A percentile compares a stretch with the other conserved stretches of the same genome.
phyloP scores from a whole-genome alignment of 2,113 vertebrate genomes.

The Columba livia region DNA sequence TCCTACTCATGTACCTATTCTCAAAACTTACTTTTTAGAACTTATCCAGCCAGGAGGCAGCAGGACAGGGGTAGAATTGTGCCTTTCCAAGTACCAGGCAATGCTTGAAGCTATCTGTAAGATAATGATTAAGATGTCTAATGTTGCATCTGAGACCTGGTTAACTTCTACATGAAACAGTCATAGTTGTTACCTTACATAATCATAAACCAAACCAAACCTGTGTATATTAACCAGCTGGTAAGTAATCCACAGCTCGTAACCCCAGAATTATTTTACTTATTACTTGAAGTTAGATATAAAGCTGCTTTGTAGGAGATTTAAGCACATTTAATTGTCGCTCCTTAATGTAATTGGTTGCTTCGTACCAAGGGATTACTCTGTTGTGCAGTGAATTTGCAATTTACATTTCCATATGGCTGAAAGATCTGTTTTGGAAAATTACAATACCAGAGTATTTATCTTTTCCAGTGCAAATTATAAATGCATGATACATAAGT shows the following conservation, averaged over 20 bases:
- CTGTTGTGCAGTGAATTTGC: background rate
- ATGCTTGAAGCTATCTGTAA: background rate
- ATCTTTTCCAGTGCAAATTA: background rate
- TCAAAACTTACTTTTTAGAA: background rate
- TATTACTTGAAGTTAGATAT: background rate
- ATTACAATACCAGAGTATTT: background rate
- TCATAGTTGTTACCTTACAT: background rate
- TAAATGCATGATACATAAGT: background rate
- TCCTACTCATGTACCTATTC: background rate
- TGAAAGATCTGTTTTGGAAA: background rate
- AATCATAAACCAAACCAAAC: background rate
- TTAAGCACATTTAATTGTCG: background rate
- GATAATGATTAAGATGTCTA: background rate
- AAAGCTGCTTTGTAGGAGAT: background rate
- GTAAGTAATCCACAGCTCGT: background rate
- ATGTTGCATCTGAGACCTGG: background rate
- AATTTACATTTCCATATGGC: constrained; percentile 10
- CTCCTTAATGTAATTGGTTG: constrained; percentile 1
- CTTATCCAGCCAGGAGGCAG: background rate
- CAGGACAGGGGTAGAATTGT: no score
- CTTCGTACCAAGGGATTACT: background rate
- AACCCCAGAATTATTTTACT: background rate
- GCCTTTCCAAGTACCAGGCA: background rate
- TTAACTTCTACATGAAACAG: background rate
- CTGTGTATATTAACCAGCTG: background rate